A percentile compares a stretch with the other conserved stretches of the same genome.
Evolutionary conservation across 2,113 vertebrate genomes (phyloP).

Genomic region (Scortum barcoo): DNA sequence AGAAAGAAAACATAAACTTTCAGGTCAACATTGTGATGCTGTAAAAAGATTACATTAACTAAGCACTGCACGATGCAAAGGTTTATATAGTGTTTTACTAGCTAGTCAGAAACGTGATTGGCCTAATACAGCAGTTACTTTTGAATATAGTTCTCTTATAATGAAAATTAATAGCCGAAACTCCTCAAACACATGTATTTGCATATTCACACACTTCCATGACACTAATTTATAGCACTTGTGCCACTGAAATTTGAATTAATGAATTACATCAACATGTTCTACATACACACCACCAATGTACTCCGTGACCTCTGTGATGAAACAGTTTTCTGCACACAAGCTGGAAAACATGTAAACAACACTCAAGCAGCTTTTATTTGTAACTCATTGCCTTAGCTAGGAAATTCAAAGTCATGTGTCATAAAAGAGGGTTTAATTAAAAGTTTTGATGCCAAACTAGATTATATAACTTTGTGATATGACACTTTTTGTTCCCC

Average conservation of each 20-base stretch:
- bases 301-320: background rate
- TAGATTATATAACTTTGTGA: slow-evolving; percentile 28
- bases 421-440: slow-evolving; percentile 30
- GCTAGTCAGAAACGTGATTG: background rate
- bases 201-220: background rate
- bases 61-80: background rate
- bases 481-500: background rate
- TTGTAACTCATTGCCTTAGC: background rate
- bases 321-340: background rate
- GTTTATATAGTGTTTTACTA: background rate
- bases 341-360: background rate
- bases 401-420: slow-evolving; percentile 12
- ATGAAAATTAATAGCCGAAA: background rate
- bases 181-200: background rate
- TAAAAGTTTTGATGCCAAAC: slow-evolving; percentile 22
- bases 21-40: background rate
- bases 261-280: background rate
- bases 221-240: background rate
- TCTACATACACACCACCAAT: background rate
- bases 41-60: background rate
- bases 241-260: background rate
- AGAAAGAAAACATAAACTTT: background rate
- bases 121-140: background rate
- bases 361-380: background rate
- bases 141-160: background rate